Base-by-base conservation (phyloP, 2,797 vertebrate species). In the Potorous gilbertii region DNA sequence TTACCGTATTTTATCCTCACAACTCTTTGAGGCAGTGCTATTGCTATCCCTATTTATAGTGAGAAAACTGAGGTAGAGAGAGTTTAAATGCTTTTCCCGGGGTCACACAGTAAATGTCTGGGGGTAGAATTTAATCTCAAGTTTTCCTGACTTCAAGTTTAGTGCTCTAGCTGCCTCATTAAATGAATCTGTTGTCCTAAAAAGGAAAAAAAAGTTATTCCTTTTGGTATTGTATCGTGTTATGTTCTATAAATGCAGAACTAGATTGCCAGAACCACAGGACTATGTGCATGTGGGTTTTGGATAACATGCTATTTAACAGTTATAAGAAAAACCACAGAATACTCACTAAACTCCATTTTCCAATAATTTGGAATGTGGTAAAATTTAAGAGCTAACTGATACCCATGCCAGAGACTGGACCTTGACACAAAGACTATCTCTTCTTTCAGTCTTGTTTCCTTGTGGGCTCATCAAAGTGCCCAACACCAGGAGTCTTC, bases 391-490 rank as follows among this genome's bases (percentile, higher is more conserved):
- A 74, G 62, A 74, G 34, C 34, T 74, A 28, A 40, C 6, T 74
- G 62, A 87, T 87, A 34, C 24, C 11, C 0, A 2, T 81, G 66
- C n/a, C 66, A 81, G 18, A 81, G 66, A 81, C 6, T 40, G n/a
- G 8, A 9, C 18, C 66, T 24, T 24, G 21, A 50, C 3, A 50
- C 40, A 87, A 50, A 87, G 40, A 87, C 21, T 31, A 46, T 94
- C 40, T 46, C 40, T 52, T 40, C 52, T 57, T 96, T 46, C 96
- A 98, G 98, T 95, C 81, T 87, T 0, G 0, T 98, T 98, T 95
- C 98, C 98, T 0, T 98, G 97, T 91, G 98, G 98, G 31, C 91
- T 98, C 90, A 89, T 97, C 50, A 96, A 92, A 55, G 92, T 59
- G 95, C 94, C 95, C 87, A 89, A 50, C 94, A 81, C 95, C 34